Evolutionary conservation across 2,888 invertebrate species (phyloP), one percentile per base, ranked within the genome.

Genomic region (Brassicogethes aeneus): DNA sequence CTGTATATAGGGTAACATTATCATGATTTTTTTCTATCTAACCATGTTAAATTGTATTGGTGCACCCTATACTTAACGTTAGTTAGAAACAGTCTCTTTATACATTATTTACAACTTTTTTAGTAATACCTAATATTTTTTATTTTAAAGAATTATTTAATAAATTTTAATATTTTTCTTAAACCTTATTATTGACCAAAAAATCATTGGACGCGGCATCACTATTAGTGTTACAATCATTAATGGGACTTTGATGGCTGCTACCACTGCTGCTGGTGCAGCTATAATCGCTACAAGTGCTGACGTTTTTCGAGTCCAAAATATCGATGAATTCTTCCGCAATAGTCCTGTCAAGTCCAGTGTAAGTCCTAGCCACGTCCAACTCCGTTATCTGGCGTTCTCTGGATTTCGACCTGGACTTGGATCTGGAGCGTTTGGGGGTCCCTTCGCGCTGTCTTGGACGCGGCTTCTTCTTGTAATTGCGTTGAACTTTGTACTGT

Each of bases 291-390:
- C 62, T 63, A 47, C 62, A 59, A 16, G 64, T 51, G 46, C 61
- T 62, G 41, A 56, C 59, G 13, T 76, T 67, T 53, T 67, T 73
- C 61, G 73, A 73, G 59, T 77, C 76, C 58, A 76, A 77, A 38
- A 75, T 76, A 36, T 76, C 75, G 50, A 78, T 78, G 62, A 77
- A 78, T 64, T 78, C 76, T 60, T 78, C 78, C 8, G 78, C 78
- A 58, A 78, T 77, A 3, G 74, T 69, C 49, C 77, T 72, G 61
- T 78, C 78, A 23, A 77, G 66, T 1, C 77, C 78, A 1, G 78
- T 78, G 61, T 78, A 78, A 0, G 77, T 77, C 45, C 71, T 66
- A 52, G 72, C 74, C 17, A 77, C 71, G 30, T 77, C 76, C 33
- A 69, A 71, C 43, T 74, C 73, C 3, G 72, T 67, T 50, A 70